Evolutionary conservation across 1,140 invertebrate genomes (phyloP).

Genomic region (Trichonephila clavipes): DNA sequence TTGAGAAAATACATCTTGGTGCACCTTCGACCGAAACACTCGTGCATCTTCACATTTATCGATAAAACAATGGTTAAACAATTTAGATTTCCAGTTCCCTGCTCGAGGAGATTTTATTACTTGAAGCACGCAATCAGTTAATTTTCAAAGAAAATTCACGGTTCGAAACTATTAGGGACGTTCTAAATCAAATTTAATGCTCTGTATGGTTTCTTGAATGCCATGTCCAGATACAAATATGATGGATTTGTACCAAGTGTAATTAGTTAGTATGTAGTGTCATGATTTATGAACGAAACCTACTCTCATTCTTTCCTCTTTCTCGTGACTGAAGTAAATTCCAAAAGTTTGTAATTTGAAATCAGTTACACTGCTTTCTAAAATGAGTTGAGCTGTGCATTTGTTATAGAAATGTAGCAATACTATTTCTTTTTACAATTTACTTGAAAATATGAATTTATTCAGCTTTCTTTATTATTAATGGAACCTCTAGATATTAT

Average conservation of each 20-base stretch:
- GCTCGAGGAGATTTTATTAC: conserved; percentile 41
- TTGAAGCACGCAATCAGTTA: conserved; percentile 50
- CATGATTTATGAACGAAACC: background rate
- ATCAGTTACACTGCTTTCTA: background rate
- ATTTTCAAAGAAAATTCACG: conserved; percentile 59
- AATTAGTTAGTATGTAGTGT: background rate
- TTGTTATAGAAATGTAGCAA: no score
- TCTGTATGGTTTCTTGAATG: conserved; percentile 1
- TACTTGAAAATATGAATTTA: no score
- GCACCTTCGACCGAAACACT: background rate
- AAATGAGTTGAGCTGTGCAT: background rate
- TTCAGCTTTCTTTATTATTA: no score
- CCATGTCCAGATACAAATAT: background rate
- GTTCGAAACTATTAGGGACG: conserved; percentile 45
- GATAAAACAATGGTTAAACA: conserved; percentile 63
- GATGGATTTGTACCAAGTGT: background rate
- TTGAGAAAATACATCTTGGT: background rate
- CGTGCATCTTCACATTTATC: conserved; percentile 24
- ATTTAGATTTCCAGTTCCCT: conserved; percentile 54
- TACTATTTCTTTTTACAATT: no score
- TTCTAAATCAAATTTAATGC: conserved; percentile 49
- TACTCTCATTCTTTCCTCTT: background rate
- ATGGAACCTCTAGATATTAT: no score
- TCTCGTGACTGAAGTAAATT: background rate
- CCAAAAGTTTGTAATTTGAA: background rate